A percentile compares a stretch with the other conserved stretches of the same genome.
Evolutionary conservation across 1,140 invertebrate genomes (phyloP).

Genomic region (Eriocheir sinensis): DNA sequence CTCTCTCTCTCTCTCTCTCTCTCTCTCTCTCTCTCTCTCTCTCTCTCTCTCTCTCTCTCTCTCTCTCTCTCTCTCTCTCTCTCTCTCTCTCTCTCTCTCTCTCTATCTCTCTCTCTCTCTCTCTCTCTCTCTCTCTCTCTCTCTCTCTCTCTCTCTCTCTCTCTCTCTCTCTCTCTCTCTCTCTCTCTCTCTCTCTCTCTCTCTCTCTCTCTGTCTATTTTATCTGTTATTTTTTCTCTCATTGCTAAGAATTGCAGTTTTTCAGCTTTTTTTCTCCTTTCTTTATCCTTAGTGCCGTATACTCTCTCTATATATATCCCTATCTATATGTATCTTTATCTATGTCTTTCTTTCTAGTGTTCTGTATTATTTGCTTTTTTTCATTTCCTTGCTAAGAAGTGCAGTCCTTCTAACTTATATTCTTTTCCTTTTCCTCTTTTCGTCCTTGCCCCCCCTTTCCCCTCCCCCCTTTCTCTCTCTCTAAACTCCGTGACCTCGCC

Average conservation of each 20-base stretch:
- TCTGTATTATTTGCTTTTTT: no score
- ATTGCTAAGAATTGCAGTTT: not conserved
- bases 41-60: not conserved
- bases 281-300: no score
- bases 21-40: no score
- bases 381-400: no score
- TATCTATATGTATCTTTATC: no score
- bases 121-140: not conserved
- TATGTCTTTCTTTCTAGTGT: no score
- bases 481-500: not conserved
- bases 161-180: not conserved
- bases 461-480: not conserved
- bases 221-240: not conserved
- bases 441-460: not conserved
- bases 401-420: no score
- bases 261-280: no score
- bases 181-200: not conserved
- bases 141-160: not conserved
- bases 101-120: no score
- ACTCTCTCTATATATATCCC: no score
- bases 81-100: not conserved
- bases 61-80: not conserved
- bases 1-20: not conserved
- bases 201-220: not conserved
- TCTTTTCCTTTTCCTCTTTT: no score